Evolutionary conservation across 2,797 vertebrate genomes (phyloP).

Genomic region (Lacerta bilineata): DNA sequence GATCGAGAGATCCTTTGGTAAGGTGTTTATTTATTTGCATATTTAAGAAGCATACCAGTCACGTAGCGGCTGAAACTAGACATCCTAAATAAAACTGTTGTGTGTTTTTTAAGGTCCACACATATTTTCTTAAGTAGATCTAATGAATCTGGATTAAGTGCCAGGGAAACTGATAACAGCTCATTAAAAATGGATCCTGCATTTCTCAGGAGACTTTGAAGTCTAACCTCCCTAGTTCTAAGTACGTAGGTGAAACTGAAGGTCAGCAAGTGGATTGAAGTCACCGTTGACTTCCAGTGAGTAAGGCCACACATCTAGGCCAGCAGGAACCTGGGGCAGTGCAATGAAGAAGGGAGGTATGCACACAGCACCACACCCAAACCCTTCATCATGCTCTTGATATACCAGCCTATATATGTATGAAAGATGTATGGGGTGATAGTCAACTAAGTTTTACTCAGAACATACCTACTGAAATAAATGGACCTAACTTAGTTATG

Average conservation of each 20-base stretch:
- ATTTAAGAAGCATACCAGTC: not conserved
- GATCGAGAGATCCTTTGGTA: not conserved
- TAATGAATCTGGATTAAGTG: not conserved
- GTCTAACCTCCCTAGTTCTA: not conserved
- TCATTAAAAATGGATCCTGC: not conserved
- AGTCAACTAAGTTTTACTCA: not conserved
- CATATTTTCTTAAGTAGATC: not conserved
- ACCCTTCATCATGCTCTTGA: not conserved
- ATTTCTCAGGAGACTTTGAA: constrained; percentile 2
- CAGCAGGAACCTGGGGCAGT: not conserved
- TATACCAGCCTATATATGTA: not conserved
- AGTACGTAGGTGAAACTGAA: not conserved
- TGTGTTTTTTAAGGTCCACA: not conserved
- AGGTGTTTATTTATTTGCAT: constrained; percentile 4
- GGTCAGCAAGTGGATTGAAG: not conserved
- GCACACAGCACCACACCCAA: not conserved
- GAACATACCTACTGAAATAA: not conserved
- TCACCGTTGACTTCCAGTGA: not conserved
- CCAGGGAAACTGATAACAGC: not conserved
- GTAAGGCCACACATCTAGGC: not conserved
- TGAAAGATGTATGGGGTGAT: not conserved
- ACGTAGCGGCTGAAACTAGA: not conserved
- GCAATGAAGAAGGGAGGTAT: not conserved
- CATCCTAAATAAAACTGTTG: not conserved
- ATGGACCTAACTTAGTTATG: not conserved